Base-by-base conservation (phyloP, 53 echinoderm and acorn worm genomes). In the Stichopus horrens region DNA sequence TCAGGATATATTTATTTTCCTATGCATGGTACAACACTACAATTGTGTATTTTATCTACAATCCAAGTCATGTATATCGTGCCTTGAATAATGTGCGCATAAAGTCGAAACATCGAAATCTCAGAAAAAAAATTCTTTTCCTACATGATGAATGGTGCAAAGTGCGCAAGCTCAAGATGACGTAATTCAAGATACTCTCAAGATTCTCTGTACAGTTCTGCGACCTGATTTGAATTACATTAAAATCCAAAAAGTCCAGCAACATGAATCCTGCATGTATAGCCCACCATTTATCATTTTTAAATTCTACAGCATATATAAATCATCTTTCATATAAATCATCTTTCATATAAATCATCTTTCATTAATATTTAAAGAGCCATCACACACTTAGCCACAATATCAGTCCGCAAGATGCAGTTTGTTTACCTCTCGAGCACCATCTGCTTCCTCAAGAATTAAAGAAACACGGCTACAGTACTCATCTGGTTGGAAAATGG, bases 401-500 rank as follows among this genome's bases (percentile, higher is more conserved):
- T n/a, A 74, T 90, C 5, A 79, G 16, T 57, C 83, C 90, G 52
- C 22, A 23, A 7, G 90, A 90, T 20, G 84, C 59, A 2, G 90
- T 74, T 5, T 91, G 91, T 55, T 54, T 91, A 21, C 91, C 91
- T 18, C 23, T 79, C 5, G 68, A 91, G 59, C 78, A 88, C 6
- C 67, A 78, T 9, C 87, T 86, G 9, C 81, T 91, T 71, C 91
- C 91, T 13, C 88, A 91, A 81, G 77, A 79, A 55, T 79, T 91
- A 53, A 77, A 91, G 86, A 65, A 63, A 52, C 77, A 88, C n/a
- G 91, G 91, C 56, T 91, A 91, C 57, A 87, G 67, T 55, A 91
- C 88, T n/a, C 87, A 91, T 79, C 23, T 91, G n/a, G 88, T 91
- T 18, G 91, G 91, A 13, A 91, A 91, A 80, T 91, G 91, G 91